phyloP scores from a whole-genome alignment of 2,888 invertebrate species.

The Polyommatus iphigenia region DNA sequence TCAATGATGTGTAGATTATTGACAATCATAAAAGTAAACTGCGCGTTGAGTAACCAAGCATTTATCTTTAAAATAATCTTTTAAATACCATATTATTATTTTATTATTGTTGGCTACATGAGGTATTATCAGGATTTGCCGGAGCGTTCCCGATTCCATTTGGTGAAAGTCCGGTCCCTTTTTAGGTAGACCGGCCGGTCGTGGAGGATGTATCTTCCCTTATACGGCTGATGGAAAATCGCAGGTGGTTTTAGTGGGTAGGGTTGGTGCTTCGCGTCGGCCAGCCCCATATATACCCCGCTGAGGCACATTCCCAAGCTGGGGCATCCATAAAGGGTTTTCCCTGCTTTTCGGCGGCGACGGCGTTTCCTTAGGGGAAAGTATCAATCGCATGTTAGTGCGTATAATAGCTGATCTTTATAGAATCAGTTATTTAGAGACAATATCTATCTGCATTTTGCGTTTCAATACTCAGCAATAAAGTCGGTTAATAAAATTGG shows the following conservation, averaged over 20 bases:
- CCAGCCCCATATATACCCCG: too few relatives aligned
- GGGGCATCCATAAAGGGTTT: too few relatives aligned
- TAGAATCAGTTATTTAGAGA: not conserved
- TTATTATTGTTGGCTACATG: not conserved
- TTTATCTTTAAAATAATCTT: not conserved
- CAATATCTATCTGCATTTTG: not conserved
- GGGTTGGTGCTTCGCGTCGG: too few relatives aligned
- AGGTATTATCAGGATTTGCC: not conserved
- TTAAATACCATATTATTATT: not conserved
- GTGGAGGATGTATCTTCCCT: too few relatives aligned
- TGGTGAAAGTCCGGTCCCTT: too few relatives aligned
- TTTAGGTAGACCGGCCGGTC: too few relatives aligned
- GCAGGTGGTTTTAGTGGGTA: too few relatives aligned
- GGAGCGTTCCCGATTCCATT: too few relatives aligned
- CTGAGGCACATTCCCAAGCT: too few relatives aligned
- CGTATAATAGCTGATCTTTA: not conserved
- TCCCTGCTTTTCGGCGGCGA: not conserved
- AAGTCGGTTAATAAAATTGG: not conserved
- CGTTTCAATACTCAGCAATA: not conserved
- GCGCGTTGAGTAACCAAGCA: not conserved
- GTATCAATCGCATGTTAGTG: not conserved
- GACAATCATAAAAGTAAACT: conserved; percentile 5
- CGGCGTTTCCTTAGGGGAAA: not conserved
- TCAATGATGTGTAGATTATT: not conserved
- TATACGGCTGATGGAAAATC: too few relatives aligned